These are phyloP conservation scores for Cyrtonyx montezumae DNA, from an alignment of 2,113 vertebrate genomes.

Conservation along the genomic window DNA sequence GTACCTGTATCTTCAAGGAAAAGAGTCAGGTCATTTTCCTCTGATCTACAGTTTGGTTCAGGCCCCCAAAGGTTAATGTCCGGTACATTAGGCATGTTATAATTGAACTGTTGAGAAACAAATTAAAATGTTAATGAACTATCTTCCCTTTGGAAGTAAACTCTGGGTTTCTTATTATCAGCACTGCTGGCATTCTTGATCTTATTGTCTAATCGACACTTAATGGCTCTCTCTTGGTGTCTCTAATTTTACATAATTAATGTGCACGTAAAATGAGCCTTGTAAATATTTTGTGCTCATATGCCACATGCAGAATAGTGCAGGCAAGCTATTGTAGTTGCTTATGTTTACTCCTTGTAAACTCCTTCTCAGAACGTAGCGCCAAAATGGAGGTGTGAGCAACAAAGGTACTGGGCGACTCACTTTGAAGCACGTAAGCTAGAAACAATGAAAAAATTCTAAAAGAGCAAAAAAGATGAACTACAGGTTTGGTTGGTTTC, in stretches of 20 bases:
- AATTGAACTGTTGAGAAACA: constrained; percentile 77
- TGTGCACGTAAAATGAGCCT: constrained; percentile 63
- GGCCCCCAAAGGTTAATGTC: constrained; percentile 62
- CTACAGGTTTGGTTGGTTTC: background rate
- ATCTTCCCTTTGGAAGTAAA: constrained; percentile 73
- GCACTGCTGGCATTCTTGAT: constrained; percentile 58
- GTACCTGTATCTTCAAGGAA: background rate
- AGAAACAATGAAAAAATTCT: background rate
- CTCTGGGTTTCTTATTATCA: constrained; percentile 54
- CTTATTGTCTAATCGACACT: constrained; percentile 64
- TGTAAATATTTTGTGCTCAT: constrained; percentile 59
- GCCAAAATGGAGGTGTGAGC: background rate
- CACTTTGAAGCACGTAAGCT: background rate
- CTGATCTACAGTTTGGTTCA: constrained; percentile 11
- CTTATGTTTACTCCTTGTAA: constrained; percentile 12
- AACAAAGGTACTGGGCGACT: background rate
- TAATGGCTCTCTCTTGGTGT: constrained; percentile 60
- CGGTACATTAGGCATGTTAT: constrained; percentile 59
- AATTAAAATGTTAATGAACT: constrained; percentile 80
- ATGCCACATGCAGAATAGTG: constrained; percentile 46
- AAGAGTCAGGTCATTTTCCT: background rate
- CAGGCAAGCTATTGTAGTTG: constrained; percentile 7
- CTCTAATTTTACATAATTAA: constrained; percentile 76
- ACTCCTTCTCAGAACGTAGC: background rate
- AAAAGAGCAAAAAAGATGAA: background rate